Percentiles rank a stretch among this genome's conserved stretches.
Conservation (phyloP, 1,140 invertebrate species). For the Doryteuthis pealeii region DNA sequence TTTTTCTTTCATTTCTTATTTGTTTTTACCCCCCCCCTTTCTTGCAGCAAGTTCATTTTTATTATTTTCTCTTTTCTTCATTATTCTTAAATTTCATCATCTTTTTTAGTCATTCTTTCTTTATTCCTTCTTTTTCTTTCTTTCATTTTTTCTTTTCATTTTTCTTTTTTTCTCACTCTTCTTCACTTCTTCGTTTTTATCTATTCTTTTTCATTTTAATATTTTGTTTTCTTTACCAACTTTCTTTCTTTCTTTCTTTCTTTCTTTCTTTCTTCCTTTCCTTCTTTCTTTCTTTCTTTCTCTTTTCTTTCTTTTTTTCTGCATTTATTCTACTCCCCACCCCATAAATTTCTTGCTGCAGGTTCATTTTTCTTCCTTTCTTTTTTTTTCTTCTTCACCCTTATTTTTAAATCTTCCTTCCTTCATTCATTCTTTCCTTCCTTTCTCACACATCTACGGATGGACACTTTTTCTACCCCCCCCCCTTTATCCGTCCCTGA, state of each 20-base stretch:
- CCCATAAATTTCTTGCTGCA: too few species aligned
- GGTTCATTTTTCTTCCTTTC: too few species aligned
- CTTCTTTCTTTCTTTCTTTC: too few species aligned
- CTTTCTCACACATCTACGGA: background rate
- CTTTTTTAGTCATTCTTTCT: too few species aligned
- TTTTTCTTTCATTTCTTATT: too few species aligned
- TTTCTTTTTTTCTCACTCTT: background rate
- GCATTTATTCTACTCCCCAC: too few species aligned
- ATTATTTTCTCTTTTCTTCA: background rate
- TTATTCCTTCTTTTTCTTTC: background rate
- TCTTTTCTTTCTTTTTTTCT: too few species aligned
- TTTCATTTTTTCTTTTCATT: background rate
- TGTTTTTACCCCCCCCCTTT: too few species aligned
- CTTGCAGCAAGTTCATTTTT: too few species aligned
- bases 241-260: background rate
- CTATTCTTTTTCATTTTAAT: background rate
- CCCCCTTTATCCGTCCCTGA: too few species aligned
- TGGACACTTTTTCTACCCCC: background rate
- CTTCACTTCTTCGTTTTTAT: background rate
- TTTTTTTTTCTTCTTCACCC: background rate
- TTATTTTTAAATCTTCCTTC: background rate
- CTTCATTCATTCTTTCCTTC: background rate
- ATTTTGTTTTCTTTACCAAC: background rate
- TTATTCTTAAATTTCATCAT: too few species aligned
- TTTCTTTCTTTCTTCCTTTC: too few species aligned